A percentile compares a stretch with the other conserved stretches of the same genome.
These are phyloP conservation scores for Xenus cinereus DNA, from an alignment of 2,113 vertebrate genomes.

Conservation along the genomic window DNA sequence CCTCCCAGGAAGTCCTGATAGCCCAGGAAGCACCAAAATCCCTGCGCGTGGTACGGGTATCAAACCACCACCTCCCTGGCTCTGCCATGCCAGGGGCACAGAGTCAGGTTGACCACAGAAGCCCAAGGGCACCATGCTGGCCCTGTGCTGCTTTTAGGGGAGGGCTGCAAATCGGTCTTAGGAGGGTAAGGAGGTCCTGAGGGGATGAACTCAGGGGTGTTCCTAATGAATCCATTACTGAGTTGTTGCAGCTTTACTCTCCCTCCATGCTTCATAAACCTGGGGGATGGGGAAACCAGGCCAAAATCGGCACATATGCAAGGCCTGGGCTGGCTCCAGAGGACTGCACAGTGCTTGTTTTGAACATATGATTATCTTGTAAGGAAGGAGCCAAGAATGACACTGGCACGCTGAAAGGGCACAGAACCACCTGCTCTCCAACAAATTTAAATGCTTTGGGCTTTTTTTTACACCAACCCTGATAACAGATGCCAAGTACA, in stretches of 20 bases:
- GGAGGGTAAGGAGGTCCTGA: background rate
- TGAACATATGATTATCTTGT: background rate
- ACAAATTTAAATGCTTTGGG: background rate
- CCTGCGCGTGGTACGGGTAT: too few species aligned
- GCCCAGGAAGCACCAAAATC: background rate
- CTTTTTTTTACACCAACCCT: background rate
- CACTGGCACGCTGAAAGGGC: background rate
- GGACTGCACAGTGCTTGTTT: background rate
- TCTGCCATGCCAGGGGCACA: background rate
- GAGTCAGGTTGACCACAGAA: rapidly evolving
- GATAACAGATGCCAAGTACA: background rate
- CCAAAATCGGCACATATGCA: background rate
- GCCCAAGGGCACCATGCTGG: background rate
- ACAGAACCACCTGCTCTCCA: background rate
- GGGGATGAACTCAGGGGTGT: background rate
- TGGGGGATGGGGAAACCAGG: background rate
- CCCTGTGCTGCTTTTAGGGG: background rate
- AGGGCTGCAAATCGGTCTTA: background rate
- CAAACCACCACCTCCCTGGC: background rate
- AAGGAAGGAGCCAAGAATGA: background rate
- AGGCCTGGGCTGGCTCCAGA: background rate
- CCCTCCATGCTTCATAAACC: background rate
- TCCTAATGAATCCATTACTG: background rate
- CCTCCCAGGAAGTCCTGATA: background rate
- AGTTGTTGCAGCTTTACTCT: background rate